Base-by-base conservation (phyloP, 2,113 vertebrate genomes). In the Lepisosteus osseus region DNA sequence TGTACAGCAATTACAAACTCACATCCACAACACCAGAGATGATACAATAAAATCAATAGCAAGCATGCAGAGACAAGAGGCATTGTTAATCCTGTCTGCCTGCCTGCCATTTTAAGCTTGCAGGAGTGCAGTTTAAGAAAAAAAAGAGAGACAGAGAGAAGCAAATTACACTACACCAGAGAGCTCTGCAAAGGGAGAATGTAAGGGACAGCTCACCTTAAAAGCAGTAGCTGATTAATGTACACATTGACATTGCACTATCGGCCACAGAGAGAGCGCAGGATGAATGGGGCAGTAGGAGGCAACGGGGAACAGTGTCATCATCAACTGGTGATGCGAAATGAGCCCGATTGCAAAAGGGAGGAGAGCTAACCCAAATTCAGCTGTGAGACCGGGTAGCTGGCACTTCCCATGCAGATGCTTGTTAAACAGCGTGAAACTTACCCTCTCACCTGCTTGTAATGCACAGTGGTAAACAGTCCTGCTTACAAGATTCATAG, bases 141-240 rank as follows among this genome's bases (percentile, higher is more conserved):
- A 47, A 74, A 70, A 17, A 64, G 67, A 45, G 2, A 44, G 59
- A 74, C 47, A 67, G 62, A 87, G 84, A 85, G 83, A 85, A 70
- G 73, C 71, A 78, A 65, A 76, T 73, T 84, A 88, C 85, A 72
- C 82, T 84, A 82, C 90, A 89, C 86, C 86, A 85, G 84, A n/a
- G 72, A 82, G 87, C 86, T 70, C 86, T 82, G 73, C 82, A 72
- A 80, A 86, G 82, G 85, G 84, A 86, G 85, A 85, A 90, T 87
- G 87, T 86, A 91, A 82, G 86, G 88, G 85, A 87, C 83, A 77
- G 88, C 93, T 89, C 92, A 95, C 93, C 87, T 91, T 90, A 89
- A 92, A 91, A 85, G 91, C 93, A 89, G 93, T 88, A 92, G 93
- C 93, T 92, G 94, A 94, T 92, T 94, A 94, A 95, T 93, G 92